Conservation (phyloP, 2,797 vertebrate species). For the Macropus fuliginosus region DNA sequence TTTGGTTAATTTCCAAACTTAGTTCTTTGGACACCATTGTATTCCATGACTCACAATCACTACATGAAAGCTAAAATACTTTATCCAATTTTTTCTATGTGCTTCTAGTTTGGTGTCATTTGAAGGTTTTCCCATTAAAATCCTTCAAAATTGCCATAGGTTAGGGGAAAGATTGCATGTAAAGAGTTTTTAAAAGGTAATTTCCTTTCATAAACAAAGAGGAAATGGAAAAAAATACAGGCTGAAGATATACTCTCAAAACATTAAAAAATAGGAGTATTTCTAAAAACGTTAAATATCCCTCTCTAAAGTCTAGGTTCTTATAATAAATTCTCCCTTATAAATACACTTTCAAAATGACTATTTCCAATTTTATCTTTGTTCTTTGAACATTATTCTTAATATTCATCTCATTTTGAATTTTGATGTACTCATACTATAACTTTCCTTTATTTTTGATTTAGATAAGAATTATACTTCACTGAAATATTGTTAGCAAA, state of each 20-base stretch:
- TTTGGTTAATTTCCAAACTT: not conserved
- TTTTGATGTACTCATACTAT: not conserved
- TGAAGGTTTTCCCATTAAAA: not conserved
- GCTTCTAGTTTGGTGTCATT: not conserved
- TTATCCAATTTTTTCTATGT: constrained; percentile 3
- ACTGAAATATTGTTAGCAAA: not conserved
- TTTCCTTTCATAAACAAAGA: constrained; percentile 36
- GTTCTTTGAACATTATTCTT: not conserved
- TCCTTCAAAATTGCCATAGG: not conserved
- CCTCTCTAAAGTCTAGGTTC: constrained; percentile 42
- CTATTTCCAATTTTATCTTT: constrained; percentile 34
- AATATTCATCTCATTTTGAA: constrained; percentile 34
- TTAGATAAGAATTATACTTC: constrained; percentile 23
- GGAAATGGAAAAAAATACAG: constrained; percentile 30
- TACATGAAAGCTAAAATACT: not conserved
- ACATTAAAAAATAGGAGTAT: constrained; percentile 59
- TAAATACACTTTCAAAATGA: not conserved
- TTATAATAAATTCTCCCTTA: not conserved
- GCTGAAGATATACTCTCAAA: constrained; percentile 67
- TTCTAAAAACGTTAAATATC: constrained; percentile 53
- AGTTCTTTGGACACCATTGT: not conserved
- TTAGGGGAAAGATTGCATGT: not conserved
- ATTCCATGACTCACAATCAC: not conserved
- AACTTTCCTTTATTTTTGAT: not conserved
- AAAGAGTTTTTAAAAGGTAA: not conserved